These are phyloP conservation scores for Cydia pomonella DNA, from an alignment of 1,140 invertebrate species.

Conservation along the genomic window DNA sequence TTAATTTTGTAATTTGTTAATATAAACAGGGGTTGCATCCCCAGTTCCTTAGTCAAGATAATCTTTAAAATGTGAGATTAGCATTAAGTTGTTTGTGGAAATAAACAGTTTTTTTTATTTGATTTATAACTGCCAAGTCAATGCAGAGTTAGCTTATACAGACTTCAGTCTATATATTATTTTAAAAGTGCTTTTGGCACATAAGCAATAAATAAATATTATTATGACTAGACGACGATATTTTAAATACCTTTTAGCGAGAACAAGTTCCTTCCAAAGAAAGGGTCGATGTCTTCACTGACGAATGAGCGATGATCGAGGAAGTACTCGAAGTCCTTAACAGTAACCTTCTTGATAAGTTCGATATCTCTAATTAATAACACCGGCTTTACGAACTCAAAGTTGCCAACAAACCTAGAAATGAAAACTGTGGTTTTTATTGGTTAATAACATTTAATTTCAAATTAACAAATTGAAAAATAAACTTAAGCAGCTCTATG, in stretches of 20 bases:
- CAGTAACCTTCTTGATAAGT: conserved; percentile 81
- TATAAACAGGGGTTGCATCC: too few species aligned
- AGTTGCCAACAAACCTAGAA: conserved; percentile 66
- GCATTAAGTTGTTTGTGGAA: too few species aligned
- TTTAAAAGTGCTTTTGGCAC: too few species aligned
- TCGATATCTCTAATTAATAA: conserved; percentile 82
- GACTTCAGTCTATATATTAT: too few species aligned
- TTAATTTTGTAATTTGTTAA: too few species aligned
- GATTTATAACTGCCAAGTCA: too few species aligned
- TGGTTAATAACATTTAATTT: too few species aligned
- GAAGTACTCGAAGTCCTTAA: conserved; percentile 86
- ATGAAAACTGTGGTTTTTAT: too few species aligned
- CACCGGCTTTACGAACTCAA: conserved; percentile 77
- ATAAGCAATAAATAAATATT: not conserved
- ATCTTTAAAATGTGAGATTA: too few species aligned
- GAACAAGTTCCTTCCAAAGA: conserved; percentile 80
- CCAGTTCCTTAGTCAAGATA: too few species aligned
- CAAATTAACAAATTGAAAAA: not conserved
- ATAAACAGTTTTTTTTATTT: too few species aligned
- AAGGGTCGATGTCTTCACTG: conserved; percentile 70
- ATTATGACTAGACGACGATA: not conserved
- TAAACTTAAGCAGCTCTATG: not conserved
- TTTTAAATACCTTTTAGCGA: conserved; percentile 70
- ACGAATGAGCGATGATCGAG: conserved; percentile 79
- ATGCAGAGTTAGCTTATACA: too few species aligned